Base-by-base conservation (phyloP, 2,797 vertebrate genomes). In the Uromys caudimaculatus region DNA sequence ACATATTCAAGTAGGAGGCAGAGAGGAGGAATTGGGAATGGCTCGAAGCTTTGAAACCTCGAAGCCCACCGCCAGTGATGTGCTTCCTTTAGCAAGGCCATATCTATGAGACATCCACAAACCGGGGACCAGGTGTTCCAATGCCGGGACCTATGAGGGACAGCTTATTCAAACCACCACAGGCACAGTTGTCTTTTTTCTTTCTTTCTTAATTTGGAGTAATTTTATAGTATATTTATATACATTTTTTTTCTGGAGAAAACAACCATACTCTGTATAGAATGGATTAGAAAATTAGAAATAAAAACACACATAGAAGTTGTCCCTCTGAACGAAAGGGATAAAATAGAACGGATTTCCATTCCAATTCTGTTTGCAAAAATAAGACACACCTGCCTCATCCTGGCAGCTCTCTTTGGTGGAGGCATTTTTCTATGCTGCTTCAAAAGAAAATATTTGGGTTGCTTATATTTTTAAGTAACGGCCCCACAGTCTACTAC, bases 321-420 rank as follows among this genome's bases (percentile, higher is more conserved):
- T 58, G 14, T 67, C 35, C 17, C 12, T 69, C 17, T 60, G n/a
- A 92, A 54, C n/a, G 82, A 89, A 60, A 91, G 89, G 47, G 89
- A 38, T 38, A 62, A 93, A 85, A 76, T 54, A 93, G 50, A 89
- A 73, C 21, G 54, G 32, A 86, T 82, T 82, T 19, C n/a, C 64
- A 85, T 82, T 91, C 29, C 83, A 96, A 91, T 62, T 89, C 60
- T 90, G 60, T 64, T 82, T 77, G 44, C 8, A 77, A 91, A 90
- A 91, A 4, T 52, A 77, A 95, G 56, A 60, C 87, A 76, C 75
- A 86, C 7, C 12, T 73, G 12, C 32, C 82, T 79, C 54, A 75
- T 69, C 2, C 27, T 78, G 32, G 23, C 67, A 75, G 56, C 6
- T 89, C 24, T 91, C 35, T n/a, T 91, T 82, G 91, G 23, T 5